A percentile compares a stretch with the other conserved stretches of the same genome.
These are phyloP conservation scores for Erannis defoliaria DNA, from an alignment of 2,888 invertebrate species.

Conservation along the genomic window DNA sequence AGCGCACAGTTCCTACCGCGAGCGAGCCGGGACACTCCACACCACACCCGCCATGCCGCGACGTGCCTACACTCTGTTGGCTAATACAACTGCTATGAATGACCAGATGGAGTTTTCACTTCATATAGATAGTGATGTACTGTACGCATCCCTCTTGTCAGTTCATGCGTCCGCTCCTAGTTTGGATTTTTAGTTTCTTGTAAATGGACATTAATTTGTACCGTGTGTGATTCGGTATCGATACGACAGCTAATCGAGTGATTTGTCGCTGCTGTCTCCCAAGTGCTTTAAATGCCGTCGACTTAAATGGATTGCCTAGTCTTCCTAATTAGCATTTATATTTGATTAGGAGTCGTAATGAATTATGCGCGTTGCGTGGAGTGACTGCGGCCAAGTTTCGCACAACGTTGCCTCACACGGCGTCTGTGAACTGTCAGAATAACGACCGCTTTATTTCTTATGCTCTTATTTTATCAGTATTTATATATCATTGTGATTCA, in stretches of 20 bases:
- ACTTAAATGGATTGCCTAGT: constrained; percentile 33
- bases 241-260: neutral
- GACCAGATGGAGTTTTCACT: neutral
- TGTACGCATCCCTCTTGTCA: neutral
- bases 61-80: neutral
- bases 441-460: constrained; percentile 48
- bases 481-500: constrained; percentile 80
- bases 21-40: constrained; percentile 59
- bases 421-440: constrained; percentile 59
- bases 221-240: constrained; percentile 6
- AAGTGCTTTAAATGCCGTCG: constrained; percentile 15
- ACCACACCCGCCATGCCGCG: constrained; percentile 25
- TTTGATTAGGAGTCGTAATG: constrained; percentile 18
- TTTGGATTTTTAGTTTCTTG: neutral
- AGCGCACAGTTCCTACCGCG: constrained; percentile 49
- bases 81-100: neutral
- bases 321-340: constrained; percentile 40
- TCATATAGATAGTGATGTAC: too few species aligned
- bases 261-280: constrained; percentile 15
- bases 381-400: constrained; percentile 61
- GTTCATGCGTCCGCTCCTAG: neutral
- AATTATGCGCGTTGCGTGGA: constrained; percentile 45
- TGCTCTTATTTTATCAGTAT: constrained; percentile 81
- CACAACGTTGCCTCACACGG: constrained; percentile 83
- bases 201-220: neutral